phyloP scores from a whole-genome alignment of 2,797 vertebrate genomes.

The Salmo trutta region DNA sequence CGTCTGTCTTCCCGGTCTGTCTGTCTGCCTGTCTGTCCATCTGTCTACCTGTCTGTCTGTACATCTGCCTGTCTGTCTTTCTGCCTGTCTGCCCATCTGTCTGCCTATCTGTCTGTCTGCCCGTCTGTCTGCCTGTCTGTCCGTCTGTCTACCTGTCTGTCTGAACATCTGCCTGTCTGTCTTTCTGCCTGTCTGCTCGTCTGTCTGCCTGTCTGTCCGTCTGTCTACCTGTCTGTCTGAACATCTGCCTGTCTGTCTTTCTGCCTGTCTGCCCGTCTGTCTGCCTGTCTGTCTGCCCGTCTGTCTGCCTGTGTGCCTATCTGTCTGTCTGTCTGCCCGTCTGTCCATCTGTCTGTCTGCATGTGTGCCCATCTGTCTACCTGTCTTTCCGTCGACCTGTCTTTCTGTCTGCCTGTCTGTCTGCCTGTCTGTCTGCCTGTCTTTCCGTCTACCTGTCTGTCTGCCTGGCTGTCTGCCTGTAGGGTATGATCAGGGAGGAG shows the following conservation, averaged over 20 bases:
- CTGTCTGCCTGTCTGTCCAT: too few species aligned
- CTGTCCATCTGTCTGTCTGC: not conserved
- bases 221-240: too few species aligned
- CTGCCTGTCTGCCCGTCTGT: not conserved
- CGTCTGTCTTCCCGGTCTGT: too few species aligned
- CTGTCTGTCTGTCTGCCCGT: not conserved
- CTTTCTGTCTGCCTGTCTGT: not conserved
- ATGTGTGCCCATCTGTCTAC: fast-evolving
- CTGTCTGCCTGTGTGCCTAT: not conserved
- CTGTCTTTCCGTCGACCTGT: not conserved
- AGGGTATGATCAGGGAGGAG: constrained; percentile 91
- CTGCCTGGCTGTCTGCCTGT: constrained; percentile 6
- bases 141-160: too few species aligned
- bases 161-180: too few species aligned
- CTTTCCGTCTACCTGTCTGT: not conserved
- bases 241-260: constrained; percentile 5
- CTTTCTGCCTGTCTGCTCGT: too few species aligned
- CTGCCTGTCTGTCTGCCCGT: not conserved
- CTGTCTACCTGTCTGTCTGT: too few species aligned
- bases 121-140: too few species aligned
- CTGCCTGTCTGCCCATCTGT: too few species aligned
- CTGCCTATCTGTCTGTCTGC: too few species aligned
- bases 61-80: too few species aligned
- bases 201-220: too few species aligned
- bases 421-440: not conserved